Evolutionary conservation across 2,113 vertebrate genomes (phyloP).

Genomic region (Eptatretus burgeri): DNA sequence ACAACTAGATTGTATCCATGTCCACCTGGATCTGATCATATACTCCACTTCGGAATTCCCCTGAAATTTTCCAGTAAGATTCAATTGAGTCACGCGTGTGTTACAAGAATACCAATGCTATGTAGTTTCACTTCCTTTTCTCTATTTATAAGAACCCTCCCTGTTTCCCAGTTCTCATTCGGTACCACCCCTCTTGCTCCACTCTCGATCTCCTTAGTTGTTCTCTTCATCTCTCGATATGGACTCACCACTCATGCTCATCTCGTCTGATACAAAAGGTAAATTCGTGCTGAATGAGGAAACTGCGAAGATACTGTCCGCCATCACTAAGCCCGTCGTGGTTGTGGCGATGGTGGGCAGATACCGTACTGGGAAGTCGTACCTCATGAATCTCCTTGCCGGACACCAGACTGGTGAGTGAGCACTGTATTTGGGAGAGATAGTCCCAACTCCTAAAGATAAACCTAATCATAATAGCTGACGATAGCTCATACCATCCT

Average conservation of each 20-base stretch:
- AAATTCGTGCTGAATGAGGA: slow-evolving; percentile 7
- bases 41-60: too few relatives aligned
- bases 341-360: slow-evolving; percentile 14
- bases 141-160: too few relatives aligned
- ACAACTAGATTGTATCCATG: too few relatives aligned
- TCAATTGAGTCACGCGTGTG: too few relatives aligned
- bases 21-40: too few relatives aligned
- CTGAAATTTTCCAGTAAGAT: too few relatives aligned
- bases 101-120: too few relatives aligned
- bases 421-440: not conserved
- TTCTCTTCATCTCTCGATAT: slow-evolving; percentile 8
- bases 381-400: slow-evolving; percentile 14
- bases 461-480: too few relatives aligned
- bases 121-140: too few relatives aligned
- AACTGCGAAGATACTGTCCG: slow-evolving; percentile 9
- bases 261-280: slow-evolving; percentile 10
- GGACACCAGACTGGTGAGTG: slow-evolving; percentile 11
- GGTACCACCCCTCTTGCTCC: too few relatives aligned
- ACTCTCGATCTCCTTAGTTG: not conserved
- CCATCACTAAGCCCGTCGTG: slow-evolving; percentile 12
- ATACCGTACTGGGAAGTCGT: slow-evolving; percentile 14
- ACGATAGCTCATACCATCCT: too few relatives aligned
- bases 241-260: slow-evolving; percentile 12
- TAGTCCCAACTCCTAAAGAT: too few relatives aligned
- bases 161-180: not conserved